These are phyloP conservation scores for Drosophila koepferae DNA, from an alignment of 2,888 invertebrate genomes.

Conservation along the genomic window DNA sequence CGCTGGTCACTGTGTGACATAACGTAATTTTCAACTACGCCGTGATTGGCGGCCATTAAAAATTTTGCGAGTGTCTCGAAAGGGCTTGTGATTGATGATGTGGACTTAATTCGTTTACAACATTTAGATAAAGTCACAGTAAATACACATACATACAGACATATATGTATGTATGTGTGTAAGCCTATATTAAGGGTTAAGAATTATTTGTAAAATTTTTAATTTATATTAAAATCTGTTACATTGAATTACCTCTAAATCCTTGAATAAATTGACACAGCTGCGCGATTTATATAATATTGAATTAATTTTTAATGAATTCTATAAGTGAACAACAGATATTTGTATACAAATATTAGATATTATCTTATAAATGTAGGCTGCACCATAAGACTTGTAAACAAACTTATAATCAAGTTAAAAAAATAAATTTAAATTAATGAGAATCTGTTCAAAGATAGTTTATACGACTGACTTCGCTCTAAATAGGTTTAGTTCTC, in stretches of 20 bases:
- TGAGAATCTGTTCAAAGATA: no score
- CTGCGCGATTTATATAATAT: neutral
- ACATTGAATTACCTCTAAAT: neutral
- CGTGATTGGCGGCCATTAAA: constrained; percentile 75
- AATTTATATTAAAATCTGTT: constrained; percentile 5
- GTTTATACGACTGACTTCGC: no score
- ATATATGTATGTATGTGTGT: no score
- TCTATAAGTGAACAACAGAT: neutral
- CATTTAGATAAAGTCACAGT: constrained; percentile 41
- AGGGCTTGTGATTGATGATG: constrained; percentile 69
- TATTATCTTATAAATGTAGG: neutral
- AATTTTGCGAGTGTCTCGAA: constrained; percentile 60
- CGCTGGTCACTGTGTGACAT: constrained; percentile 30
- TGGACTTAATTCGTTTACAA: constrained; percentile 51
- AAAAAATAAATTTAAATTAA: no score
- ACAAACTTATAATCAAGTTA: no score
- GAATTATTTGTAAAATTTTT: constrained; percentile 18
- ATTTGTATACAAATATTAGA: neutral
- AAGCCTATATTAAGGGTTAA: constrained; percentile 7
- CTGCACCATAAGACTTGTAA: no score
- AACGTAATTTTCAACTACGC: constrained; percentile 60
- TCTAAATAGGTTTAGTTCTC: no score
- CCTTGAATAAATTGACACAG: neutral
- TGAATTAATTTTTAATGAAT: neutral
- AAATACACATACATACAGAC: neutral